These are phyloP conservation scores for Notospermus geniculatus DNA, from an alignment of 1,140 invertebrate species.

Conservation along the genomic window DNA sequence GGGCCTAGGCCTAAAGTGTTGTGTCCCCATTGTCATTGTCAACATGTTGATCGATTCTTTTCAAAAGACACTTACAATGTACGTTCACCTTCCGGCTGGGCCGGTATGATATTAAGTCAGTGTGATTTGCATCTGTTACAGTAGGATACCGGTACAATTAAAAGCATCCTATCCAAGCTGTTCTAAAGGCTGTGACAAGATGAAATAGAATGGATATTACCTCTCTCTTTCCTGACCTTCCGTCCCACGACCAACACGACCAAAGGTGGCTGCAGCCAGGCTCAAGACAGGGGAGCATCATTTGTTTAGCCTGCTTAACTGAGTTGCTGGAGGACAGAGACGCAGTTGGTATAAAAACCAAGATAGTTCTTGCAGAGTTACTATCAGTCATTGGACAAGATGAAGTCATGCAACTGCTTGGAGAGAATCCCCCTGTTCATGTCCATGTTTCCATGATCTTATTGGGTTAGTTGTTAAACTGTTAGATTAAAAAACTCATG, in stretches of 20 bases:
- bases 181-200: background rate
- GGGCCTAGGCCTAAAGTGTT: no score
- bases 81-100: no score
- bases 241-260: background rate
- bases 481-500: no score
- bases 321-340: slow-evolving; percentile 3
- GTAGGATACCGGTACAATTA: background rate
- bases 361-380: background rate
- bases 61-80: no score
- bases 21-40: no score
- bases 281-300: background rate
- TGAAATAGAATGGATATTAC: background rate
- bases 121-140: background rate
- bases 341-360: background rate
- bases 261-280: background rate
- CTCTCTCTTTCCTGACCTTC: background rate
- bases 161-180: background rate
- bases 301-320: background rate
- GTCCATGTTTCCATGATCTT: no score
- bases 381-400: background rate
- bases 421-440: no score
- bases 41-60: no score
- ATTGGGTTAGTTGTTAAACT: no score
- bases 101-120: background rate
- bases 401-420: no score